phyloP scores from a whole-genome alignment of 2,113 vertebrate species.

The Cettia cetti region DNA sequence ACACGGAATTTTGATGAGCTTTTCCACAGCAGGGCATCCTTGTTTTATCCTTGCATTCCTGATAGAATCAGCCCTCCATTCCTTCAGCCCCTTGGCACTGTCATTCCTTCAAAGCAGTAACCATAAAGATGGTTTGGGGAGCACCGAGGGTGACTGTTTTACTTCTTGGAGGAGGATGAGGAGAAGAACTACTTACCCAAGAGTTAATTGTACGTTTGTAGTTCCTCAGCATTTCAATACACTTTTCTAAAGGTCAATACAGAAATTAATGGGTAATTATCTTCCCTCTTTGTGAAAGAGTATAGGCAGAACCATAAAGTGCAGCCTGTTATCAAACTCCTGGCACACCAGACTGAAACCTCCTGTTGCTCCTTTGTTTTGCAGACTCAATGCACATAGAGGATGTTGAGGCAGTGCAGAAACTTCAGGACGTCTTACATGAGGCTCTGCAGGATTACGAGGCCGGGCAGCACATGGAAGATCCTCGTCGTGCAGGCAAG shows the following conservation, averaged over 20 bases:
- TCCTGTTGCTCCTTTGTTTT: constrained; percentile 39
- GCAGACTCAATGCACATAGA: constrained; percentile 99
- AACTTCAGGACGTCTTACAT: constrained; percentile 96
- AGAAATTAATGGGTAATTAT: constrained; percentile 5
- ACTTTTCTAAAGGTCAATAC: background rate
- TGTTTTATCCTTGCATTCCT: background rate
- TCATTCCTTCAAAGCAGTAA: background rate
- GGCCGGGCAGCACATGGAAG: constrained; percentile 92
- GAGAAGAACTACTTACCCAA: background rate
- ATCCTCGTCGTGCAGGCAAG: constrained; percentile 94
- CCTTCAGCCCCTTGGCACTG: background rate
- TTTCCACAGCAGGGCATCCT: background rate
- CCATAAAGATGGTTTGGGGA: background rate
- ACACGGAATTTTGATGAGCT: background rate
- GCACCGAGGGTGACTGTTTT: background rate
- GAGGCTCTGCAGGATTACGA: constrained; percentile 99
- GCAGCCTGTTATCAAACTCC: fast-evolving
- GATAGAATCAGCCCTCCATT: background rate
- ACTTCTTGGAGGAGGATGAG: background rate
- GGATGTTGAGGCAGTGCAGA: constrained; percentile 97
- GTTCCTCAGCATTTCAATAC: background rate
- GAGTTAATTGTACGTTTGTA: background rate
- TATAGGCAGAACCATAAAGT: background rate
- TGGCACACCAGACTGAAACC: background rate
- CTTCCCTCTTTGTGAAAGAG: background rate